Evolutionary conservation across 1,140 invertebrate species (phyloP), one percentile per base, ranked within the genome.

Genomic region (Atta texana): DNA sequence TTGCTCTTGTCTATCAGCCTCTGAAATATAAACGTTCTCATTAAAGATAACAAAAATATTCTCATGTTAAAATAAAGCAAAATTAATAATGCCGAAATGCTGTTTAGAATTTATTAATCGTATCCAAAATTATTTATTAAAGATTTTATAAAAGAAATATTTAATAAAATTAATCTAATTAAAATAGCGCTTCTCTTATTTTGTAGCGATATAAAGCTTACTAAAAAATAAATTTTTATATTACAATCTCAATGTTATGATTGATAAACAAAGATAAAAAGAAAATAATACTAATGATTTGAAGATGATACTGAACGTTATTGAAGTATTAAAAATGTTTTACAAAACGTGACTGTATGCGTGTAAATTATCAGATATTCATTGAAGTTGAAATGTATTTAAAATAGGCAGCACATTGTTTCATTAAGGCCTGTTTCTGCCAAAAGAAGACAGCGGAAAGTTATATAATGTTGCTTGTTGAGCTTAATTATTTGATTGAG

Each of bases 1-100:
- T 98, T 98, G 77, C 98, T 99, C 96, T 99, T 99, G 94, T 99
- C 99, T 94, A 99, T 99, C 92, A 99, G 95, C 95, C 99, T 97
- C 98, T 99, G 96, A 93, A 97, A 96, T 92, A 92, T 91, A 6
- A 89, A 88, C 76, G 18, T 86, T 69, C 66, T 87, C 66, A 78
- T 81, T 84, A 69, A 53, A 82, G 7, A 80, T 5, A 75, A 87
- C 68, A 59, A 44, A 44, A 44, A 44, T 39, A 69, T 75, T 78
- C n/a, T 8, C 5, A 14, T 49, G n/a, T 51, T 4, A 75, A 72
- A 61, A 18, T 49, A n/a, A 44, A 24, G 7, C 3, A 44, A 24
- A 44, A 34, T 39, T 64, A 61, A 49, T 85, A 21, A 21, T 6
- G 39, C 34, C 12, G n/a, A 76, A 66, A 39, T n/a, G n/a, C 0